These are phyloP conservation scores for Gorsachius magnificus DNA, from an alignment of 2,797 vertebrate genomes.

Conservation along the genomic window DNA sequence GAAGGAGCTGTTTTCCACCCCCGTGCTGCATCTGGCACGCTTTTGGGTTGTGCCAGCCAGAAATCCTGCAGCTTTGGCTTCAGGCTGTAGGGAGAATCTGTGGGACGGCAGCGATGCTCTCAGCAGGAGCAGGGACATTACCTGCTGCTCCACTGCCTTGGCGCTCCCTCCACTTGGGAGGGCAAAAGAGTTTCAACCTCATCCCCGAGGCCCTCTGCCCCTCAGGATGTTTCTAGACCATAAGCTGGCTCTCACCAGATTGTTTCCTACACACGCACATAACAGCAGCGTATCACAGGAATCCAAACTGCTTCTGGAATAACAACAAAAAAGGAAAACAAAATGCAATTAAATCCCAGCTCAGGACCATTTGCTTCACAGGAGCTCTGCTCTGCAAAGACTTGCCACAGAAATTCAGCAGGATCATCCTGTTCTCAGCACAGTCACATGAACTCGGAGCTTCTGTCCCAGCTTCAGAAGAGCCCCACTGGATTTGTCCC, in stretches of 20 bases:
- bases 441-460: background rate
- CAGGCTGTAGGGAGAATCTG: too few relatives aligned
- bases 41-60: background rate
- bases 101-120: fast-evolving
- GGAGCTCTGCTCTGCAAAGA: background rate
- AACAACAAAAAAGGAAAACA: background rate
- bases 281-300: background rate
- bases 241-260: background rate
- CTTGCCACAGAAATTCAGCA: background rate
- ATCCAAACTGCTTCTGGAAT: background rate
- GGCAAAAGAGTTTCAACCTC: background rate
- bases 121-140: background rate
- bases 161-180: background rate
- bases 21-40: fast-evolving
- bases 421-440: background rate
- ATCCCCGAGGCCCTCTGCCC: background rate
- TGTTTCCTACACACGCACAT: background rate
- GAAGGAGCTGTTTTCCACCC: background rate
- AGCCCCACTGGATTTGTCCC: background rate
- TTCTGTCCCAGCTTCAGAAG: background rate
- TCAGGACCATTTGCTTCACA: background rate
- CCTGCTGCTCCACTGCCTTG: background rate
- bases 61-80: too few relatives aligned
- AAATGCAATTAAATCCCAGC: conserved; percentile 9
- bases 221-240: background rate